phyloP scores from a whole-genome alignment of 30 jellyfish, hydroid and myxozoan genomes.

The Hydractinia echinata region DNA sequence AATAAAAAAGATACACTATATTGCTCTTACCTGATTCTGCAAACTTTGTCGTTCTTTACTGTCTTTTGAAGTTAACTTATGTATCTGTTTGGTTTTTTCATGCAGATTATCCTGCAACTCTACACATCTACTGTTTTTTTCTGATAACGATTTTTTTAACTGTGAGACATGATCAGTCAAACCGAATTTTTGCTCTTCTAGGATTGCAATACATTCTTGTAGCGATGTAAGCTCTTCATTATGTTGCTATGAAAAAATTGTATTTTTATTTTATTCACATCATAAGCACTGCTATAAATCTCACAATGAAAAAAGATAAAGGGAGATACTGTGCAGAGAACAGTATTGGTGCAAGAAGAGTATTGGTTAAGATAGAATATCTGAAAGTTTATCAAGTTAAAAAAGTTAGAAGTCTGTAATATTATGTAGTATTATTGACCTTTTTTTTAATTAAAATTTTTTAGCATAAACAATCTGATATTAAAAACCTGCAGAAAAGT shows the following conservation, averaged over 20 bases:
- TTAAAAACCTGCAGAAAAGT: too few species aligned
- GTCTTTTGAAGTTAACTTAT: neutral
- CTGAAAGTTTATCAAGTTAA: too few species aligned
- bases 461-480: too few species aligned
- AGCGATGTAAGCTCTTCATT: conserved; percentile 3
- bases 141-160: conserved; percentile 15
- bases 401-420: too few species aligned
- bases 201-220: neutral
- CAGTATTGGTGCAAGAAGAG: too few species aligned
- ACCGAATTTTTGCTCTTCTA: neutral
- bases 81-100: conserved; percentile 20
- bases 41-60: neutral
- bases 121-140: neutral
- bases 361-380: too few species aligned
- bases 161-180: conserved; percentile 10
- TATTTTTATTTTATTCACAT: neutral
- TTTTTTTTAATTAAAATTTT: too few species aligned
- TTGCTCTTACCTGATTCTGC: neutral
- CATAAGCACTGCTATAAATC: neutral
- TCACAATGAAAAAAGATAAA: too few species aligned
- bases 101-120: conserved; percentile 5
- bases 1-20: neutral
- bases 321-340: too few species aligned
- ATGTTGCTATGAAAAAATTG: conserved; percentile 1
- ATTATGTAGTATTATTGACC: too few species aligned